Evolutionary conservation across 2,797 vertebrate species (phyloP).

Genomic region (Sitta carolinensis): DNA sequence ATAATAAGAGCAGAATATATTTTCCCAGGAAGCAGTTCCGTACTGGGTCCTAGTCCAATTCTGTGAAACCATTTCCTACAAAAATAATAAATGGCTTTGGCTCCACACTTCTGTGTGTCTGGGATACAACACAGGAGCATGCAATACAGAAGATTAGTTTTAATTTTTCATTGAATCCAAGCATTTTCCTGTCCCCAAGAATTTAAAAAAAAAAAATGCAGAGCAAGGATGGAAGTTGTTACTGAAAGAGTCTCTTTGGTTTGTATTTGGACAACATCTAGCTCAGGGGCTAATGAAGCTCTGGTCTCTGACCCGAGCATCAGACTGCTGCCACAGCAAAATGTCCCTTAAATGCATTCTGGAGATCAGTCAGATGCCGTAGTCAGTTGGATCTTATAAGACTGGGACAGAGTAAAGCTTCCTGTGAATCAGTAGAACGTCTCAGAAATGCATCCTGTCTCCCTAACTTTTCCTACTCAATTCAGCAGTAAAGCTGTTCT

Average conservation of each 20-base stretch:
- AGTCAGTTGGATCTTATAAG: neutral
- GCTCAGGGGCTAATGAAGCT: neutral
- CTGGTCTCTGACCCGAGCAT: neutral
- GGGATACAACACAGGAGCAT: neutral
- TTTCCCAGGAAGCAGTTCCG: slow-evolving; percentile 35
- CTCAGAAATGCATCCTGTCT: neutral
- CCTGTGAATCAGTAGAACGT: neutral
- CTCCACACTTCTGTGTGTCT: neutral
- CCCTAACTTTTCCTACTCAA: neutral
- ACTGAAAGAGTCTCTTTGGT: neutral
- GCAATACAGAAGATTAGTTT: neutral
- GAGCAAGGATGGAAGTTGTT: neutral
- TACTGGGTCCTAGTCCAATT: neutral
- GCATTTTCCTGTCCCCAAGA: neutral
- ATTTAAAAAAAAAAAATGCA: neutral
- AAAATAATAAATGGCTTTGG: slow-evolving; percentile 13
- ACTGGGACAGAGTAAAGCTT: neutral
- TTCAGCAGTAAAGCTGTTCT: neutral
- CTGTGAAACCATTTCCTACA: slow-evolving; percentile 25
- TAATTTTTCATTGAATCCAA: neutral
- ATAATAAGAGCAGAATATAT: slow-evolving; percentile 18
- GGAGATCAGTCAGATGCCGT: neutral
- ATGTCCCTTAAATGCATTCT: slow-evolving; percentile 17
- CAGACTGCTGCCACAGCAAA: slow-evolving; percentile 37
- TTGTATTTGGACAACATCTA: slow-evolving; percentile 15